Evolutionary conservation across 1,140 invertebrate species (phyloP).

Genomic region (Lasioglossum baleicum): DNA sequence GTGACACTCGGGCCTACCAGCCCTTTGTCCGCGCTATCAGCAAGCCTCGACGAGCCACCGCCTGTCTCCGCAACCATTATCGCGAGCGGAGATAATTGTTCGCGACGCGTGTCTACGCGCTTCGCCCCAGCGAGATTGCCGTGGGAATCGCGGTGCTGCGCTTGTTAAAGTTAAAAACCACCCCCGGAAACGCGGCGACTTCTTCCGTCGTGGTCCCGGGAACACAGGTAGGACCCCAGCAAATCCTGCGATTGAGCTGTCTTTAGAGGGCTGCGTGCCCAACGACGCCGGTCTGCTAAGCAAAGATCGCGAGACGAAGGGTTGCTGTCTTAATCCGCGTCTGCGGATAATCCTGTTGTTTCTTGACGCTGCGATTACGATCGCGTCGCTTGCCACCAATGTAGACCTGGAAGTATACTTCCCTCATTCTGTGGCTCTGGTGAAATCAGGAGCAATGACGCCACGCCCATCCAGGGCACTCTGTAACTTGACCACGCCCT

Average conservation of each 20-base stretch:
- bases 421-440: no score
- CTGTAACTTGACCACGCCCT: no score
- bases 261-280: conserved; percentile 66
- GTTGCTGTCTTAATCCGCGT: conserved; percentile 72
- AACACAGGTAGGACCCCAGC: conserved; percentile 56
- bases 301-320: conserved; percentile 65
- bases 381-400: conserved; percentile 11
- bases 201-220: conserved; percentile 25
- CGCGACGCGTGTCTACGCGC: background rate
- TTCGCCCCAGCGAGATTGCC: background rate
- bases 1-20: background rate
- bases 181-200: conserved; percentile 9
- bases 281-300: conserved; percentile 48
- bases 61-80: background rate
- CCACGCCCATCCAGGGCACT: no score
- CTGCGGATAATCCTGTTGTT: conserved; percentile 55
- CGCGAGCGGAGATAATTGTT: background rate
- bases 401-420: no score
- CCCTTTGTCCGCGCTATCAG: conserved; percentile 34
- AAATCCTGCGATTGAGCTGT: conserved; percentile 66
- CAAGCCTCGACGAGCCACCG: background rate
- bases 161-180: background rate
- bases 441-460: no score
- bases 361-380: conserved; percentile 51
- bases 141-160: background rate